Percentiles rank a stretch among this genome's conserved stretches.
Conservation (phyloP, 2,113 vertebrate genomes). For the Syngnathus floridae region DNA sequence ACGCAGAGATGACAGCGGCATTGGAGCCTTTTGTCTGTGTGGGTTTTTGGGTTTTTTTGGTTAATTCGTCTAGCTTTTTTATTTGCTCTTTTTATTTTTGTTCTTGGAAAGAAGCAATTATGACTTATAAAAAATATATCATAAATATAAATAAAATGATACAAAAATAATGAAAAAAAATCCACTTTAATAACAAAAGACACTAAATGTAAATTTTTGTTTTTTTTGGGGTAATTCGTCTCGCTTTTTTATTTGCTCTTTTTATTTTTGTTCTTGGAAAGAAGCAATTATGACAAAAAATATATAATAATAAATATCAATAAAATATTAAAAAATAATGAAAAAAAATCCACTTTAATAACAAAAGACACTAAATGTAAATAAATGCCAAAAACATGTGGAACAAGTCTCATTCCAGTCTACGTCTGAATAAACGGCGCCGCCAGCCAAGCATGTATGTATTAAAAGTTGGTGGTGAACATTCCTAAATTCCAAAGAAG, state of each 20-base stretch:
- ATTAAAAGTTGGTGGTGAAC: conserved; percentile 14
- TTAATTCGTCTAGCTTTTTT: conserved; percentile 4
- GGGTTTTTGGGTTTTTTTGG: not conserved
- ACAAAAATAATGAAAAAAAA: not conserved
- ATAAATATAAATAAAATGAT: too few relatives aligned
- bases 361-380: not conserved
- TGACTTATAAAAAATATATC: not conserved
- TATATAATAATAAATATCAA: too few relatives aligned
- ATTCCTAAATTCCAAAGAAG: not conserved
- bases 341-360: not conserved
- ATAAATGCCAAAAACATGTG: not conserved
- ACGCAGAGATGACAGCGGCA: not conserved
- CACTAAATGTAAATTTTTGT: not conserved
- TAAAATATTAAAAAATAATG: too few relatives aligned
- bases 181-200: too few relatives aligned
- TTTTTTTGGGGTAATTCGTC: conserved; percentile 6
- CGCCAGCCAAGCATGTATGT: conserved; percentile 3
- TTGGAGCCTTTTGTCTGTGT: not conserved
- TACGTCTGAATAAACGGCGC: not conserved
- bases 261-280: not conserved
- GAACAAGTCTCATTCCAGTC: not conserved
- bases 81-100: not conserved
- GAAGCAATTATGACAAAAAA: not conserved
- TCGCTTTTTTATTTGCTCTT: not conserved
- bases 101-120: not conserved